Base-by-base conservation (phyloP, 2,797 vertebrate genomes). In the Urophycis tenuis region DNA sequence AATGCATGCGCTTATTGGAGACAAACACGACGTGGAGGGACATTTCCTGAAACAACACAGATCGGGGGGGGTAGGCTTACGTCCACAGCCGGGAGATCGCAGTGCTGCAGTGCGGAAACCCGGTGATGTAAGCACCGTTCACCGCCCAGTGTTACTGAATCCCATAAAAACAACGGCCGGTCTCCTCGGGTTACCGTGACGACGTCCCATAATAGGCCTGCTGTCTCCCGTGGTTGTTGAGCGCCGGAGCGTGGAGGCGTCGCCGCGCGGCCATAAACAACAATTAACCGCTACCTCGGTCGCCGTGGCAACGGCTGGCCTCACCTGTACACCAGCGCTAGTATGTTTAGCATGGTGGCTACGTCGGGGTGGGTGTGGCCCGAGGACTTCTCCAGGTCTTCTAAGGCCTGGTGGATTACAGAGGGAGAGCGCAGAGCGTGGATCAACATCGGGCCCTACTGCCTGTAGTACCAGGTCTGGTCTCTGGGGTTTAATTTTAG, bases 291-390 rank as follows among this genome's bases (percentile, higher is more conserved):
- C 10, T 60, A 25, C 10, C 22, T 53, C 1, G 1, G 41, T 77
- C 35, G 64, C 69, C 73, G 0, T 45, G 60, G 0, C 75, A 10
- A 78, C 78, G 0, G 0, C 22, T n/a, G 71, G 33, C n/a, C 88
- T 90, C 82, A 96, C 95, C 95, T 92, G 88, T 96, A 96, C 3
- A 96, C 95, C 80, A 96, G 91, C 0, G 95, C 95, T 75, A 96
- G 87, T 75, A 96, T 96, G 78, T 96, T 96, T 17, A 96, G 92
- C 95, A 96, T 95, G 83, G 95, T 96, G 86, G 95, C 95, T 60
- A 96, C 95, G 0, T 96, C 95, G 0, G 95, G 95, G 83, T 96
- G 95, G 77, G 88, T 92, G 90, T 95, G 95, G n/a, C 95, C 95
- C 0, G 95, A 96, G n/a, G 94, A 94, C 80, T 94, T 95, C 88